Evolutionary conservation across 2,888 invertebrate species (phyloP), one percentile per base, ranked within the genome.

Genomic region (Hermodice carunculata): DNA sequence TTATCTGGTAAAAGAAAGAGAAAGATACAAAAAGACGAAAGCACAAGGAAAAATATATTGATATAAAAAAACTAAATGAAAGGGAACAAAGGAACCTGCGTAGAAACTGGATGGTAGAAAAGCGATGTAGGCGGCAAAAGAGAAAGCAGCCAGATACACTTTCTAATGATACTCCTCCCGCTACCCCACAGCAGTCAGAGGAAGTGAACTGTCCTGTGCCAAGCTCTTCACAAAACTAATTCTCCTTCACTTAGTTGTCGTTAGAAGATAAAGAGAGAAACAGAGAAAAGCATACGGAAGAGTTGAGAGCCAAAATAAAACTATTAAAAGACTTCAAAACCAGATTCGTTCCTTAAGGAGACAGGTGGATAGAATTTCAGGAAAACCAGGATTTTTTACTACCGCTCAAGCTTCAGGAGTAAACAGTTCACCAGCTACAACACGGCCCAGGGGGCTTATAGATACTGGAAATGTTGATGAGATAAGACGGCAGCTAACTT

Each of bases 241-340:
- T n/a, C n/a, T n/a, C n/a, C n/a, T n/a, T n/a, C n/a, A n/a, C n/a
- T n/a, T 31, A 62, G 56, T 48, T 22, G 62, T 54, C 17, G 34
- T 34, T 6, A 62, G 28, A 22, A 62, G 57, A 29, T 24, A 57
- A 17, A 56, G 62, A 42, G 40, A 48, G 24, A 42, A 61, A 29
- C 53, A 54, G 28, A 32, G 53, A 40, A 61, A 26, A 31, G 53
- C 54, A 37, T 54, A 61, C 42, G 40, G 61, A 43, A 61, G 53
- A 61, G 42, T 61, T 26, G 34, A 37, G 17, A 53, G 54, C 28
- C 61, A 61, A 22, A 61, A 61, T n/a, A 1, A 62, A 32, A 57
- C 46, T 8, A 57, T 62, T 5, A 8, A 62, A 46, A 43, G 37
- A 8, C 56, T 57, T 56, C 17, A 42, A 34, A 56, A 32, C 14